A percentile compares a stretch with the other conserved stretches of the same genome.
Conservation (phyloP, 2,797 vertebrate genomes). For the Paguma larvata region DNA sequence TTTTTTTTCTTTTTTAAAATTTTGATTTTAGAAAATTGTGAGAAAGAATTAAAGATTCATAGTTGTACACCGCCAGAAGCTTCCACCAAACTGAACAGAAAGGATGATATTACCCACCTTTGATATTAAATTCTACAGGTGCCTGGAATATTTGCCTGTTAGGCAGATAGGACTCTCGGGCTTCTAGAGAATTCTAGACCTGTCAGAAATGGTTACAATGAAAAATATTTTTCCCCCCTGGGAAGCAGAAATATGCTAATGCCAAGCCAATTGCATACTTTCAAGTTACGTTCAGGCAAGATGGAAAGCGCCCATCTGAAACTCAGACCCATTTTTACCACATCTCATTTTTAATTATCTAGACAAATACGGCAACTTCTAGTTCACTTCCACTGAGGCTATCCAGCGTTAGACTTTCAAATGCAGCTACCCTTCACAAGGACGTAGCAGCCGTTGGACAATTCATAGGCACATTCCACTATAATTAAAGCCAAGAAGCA, state of each 20-base stretch:
- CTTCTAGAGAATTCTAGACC: constrained; percentile 70
- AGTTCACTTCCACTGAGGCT: not conserved
- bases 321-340: not conserved
- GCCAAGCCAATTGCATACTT: not conserved
- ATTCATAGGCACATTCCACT: not conserved
- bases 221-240: not conserved
- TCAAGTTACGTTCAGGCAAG: not conserved
- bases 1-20: not conserved
- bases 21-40: constrained; percentile 48
- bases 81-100: not conserved
- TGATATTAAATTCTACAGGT: constrained; percentile 25
- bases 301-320: not conserved
- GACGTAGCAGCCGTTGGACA: constrained; percentile 28
- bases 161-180: not conserved
- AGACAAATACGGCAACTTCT: not conserved
- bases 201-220: constrained; percentile 66
- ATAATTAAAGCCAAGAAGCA: constrained; percentile 29
- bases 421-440: not conserved
- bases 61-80: not conserved
- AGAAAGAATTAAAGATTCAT: not conserved
- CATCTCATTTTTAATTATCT: constrained; percentile 28
- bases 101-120: not conserved
- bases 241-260: constrained; percentile 59
- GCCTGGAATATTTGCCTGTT: not conserved
- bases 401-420: not conserved